phyloP scores from a whole-genome alignment of 2,797 vertebrate species.

The Gymnothorax javanicus region DNA sequence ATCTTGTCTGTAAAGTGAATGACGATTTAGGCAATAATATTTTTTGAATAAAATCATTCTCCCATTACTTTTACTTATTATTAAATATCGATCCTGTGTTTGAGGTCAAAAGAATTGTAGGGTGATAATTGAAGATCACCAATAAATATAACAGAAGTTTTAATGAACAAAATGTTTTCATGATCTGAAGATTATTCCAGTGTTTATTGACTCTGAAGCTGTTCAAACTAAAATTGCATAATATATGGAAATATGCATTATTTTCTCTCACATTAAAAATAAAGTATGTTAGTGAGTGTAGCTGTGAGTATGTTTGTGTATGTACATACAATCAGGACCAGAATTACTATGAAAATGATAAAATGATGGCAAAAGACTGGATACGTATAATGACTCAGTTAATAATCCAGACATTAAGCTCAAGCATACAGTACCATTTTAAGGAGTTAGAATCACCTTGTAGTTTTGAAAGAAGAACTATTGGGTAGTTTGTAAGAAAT shows the following conservation, averaged over 20 bases:
- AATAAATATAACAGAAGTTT: neutral
- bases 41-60: neutral
- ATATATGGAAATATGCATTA: neutral
- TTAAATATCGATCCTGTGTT: neutral
- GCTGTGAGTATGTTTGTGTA: conserved; percentile 1
- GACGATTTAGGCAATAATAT: neutral
- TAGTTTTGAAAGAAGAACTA: no score
- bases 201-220: neutral
- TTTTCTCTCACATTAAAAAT: neutral
- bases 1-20: neutral
- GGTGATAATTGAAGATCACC: neutral
- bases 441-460: no score
- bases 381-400: no score
- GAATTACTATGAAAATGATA: no score
- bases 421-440: no score
- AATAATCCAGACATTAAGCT: no score
- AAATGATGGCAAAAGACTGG: no score
- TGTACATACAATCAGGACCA: neutral
- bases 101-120: neutral
- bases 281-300: neutral
- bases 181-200: neutral
- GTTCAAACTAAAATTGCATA: neutral
- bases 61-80: neutral
- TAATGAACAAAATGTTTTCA: neutral
- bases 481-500: no score